Evolutionary conservation across 1,140 invertebrate species (phyloP).

Genomic region (Sesamia nonagrioides): DNA sequence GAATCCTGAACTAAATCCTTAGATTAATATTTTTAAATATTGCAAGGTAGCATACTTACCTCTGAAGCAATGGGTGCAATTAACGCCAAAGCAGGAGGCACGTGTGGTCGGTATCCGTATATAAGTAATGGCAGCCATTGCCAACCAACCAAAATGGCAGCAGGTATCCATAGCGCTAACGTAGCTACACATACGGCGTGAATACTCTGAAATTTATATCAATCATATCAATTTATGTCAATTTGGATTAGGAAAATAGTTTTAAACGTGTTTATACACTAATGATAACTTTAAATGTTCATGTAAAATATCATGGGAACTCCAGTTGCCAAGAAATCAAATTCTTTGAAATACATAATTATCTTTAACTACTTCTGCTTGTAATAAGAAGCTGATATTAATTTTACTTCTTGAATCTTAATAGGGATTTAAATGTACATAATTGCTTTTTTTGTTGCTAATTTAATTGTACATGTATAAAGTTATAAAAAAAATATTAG

Average conservation of each 20-base stretch:
- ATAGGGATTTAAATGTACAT: no score
- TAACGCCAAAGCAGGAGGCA: conserved; percentile 79
- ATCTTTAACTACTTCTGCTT: no score
- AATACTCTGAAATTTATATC: conserved; percentile 70
- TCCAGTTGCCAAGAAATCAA: not conserved
- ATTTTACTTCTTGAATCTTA: no score
- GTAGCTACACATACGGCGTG: conserved; percentile 75
- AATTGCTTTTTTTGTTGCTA: no score
- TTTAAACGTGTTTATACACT: not conserved
- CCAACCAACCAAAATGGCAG: conserved; percentile 77
- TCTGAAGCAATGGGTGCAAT: conserved; percentile 83
- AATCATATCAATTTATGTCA: conserved; percentile 28
- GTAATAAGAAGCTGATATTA: not conserved
- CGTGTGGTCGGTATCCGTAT: conserved; percentile 73
- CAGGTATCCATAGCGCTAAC: conserved; percentile 83
- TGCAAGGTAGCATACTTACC: conserved; percentile 62
- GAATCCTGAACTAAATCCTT: not conserved
- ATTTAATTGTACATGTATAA: no score
- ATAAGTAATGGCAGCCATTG: conserved; percentile 76
- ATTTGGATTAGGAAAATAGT: no score
- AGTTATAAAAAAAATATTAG: no score
- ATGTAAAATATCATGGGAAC: not conserved
- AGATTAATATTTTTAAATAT: not conserved
- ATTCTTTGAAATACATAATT: not conserved
- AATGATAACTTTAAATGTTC: conserved; percentile 6